Conservation (phyloP, 2,113 vertebrate genomes). For the Crotophaga sulcirostris region DNA sequence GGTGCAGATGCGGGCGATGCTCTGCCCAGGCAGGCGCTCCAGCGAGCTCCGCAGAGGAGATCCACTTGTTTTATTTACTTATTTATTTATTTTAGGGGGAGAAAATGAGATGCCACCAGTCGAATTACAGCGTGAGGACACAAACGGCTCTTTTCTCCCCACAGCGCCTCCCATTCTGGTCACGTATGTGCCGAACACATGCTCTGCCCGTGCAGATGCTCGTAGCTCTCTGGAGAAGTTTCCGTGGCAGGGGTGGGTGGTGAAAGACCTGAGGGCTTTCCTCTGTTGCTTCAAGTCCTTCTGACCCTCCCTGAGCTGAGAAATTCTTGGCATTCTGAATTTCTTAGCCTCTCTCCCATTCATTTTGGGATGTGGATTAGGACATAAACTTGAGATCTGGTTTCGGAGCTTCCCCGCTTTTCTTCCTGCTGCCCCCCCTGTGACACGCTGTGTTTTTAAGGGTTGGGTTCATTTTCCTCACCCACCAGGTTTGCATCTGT, state of each 20-base stretch:
- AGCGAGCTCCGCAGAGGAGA: background rate
- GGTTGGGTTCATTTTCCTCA: background rate
- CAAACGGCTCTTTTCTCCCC: slow-evolving; percentile 10
- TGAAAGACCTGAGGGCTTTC: background rate
- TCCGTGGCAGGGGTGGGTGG: background rate
- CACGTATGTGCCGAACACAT: background rate
- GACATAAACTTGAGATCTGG: slow-evolving; percentile 24
- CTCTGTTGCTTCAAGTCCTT: background rate
- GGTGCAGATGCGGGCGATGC: rapidly evolving
- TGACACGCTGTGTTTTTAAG: background rate
- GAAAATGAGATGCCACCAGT: background rate
- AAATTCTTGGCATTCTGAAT: slow-evolving; percentile 68
- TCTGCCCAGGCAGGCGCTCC: background rate
- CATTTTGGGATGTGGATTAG: slow-evolving; percentile 61
- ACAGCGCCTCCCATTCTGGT: background rate
- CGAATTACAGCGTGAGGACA: background rate
- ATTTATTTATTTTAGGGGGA: too few species aligned
- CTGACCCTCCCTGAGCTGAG: slow-evolving; percentile 17
- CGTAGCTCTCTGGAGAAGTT: background rate
- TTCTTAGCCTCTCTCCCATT: slow-evolving; percentile 5
- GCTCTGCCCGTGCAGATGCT: slow-evolving; percentile 11
- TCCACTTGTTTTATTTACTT: rapidly evolving
- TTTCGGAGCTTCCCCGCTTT: background rate
- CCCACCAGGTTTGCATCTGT: background rate
- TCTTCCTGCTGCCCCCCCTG: background rate